Evolutionary conservation across 2,888 invertebrate genomes (phyloP).

Genomic region (Parnassius orleans): DNA sequence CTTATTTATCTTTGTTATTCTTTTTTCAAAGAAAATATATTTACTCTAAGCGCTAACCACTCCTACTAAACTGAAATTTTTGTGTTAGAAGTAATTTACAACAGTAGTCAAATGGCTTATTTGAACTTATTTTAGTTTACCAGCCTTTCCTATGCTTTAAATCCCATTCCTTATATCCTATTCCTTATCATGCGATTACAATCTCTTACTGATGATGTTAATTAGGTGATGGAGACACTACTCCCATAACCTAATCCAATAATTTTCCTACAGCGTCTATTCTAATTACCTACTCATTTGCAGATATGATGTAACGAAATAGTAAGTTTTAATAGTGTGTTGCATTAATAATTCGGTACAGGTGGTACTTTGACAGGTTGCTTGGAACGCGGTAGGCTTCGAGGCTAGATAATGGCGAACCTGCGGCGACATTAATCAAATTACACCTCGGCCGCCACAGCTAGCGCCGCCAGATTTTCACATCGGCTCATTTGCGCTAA

Average conservation of each 20-base stretch:
- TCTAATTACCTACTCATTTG: neutral
- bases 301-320: neutral
- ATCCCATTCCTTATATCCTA: no score
- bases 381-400: slow-evolving; percentile 26
- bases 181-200: no score
- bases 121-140: no score
- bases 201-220: no score
- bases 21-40: no score
- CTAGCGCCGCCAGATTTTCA: slow-evolving; percentile 73
- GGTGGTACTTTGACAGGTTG: neutral
- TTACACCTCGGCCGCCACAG: slow-evolving; percentile 48
- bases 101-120: no score
- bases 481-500: slow-evolving; percentile 81
- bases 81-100: no score
- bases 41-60: no score
- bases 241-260: neutral
- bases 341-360: slow-evolving; percentile 3
- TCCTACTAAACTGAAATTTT: no score
- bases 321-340: neutral
- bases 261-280: neutral
- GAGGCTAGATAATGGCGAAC: slow-evolving; percentile 59
- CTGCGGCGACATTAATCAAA: slow-evolving; percentile 75
- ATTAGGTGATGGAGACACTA: no score
- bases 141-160: no score
- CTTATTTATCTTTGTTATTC: no score